A percentile compares a stretch with the other conserved stretches of the same genome.
Conservation (phyloP, 2,888 invertebrate genomes). For the Stegophylla sp. region DNA sequence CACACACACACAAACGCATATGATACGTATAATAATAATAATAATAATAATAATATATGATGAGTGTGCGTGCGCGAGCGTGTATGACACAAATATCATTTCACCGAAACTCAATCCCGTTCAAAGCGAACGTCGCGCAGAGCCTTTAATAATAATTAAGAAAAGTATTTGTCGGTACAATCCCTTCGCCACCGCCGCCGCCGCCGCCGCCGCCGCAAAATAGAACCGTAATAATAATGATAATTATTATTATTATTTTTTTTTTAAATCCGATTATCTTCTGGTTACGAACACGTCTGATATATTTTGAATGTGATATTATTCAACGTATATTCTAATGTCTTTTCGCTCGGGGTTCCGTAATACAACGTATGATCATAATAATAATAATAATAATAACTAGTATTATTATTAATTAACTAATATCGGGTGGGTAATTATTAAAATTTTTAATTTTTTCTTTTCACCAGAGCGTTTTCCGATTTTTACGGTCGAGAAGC, state of each 20-base stretch:
- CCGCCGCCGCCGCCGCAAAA: neutral
- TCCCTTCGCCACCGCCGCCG: neutral
- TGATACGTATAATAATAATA: no score
- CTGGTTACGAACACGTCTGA: no score
- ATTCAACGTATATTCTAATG: neutral
- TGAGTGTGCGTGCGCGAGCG: neutral
- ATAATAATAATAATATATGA: no score
- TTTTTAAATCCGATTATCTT: conserved; percentile 44
- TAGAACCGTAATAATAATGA: neutral
- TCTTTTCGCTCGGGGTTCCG: neutral
- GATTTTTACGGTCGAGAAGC: no score
- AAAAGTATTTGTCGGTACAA: conserved; percentile 8
- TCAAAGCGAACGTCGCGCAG: conserved; percentile 30
- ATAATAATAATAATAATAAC: no score
- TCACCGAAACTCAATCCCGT: conserved; percentile 47
- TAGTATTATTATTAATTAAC: no score
- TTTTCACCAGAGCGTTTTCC: no score
- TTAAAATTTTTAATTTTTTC: no score
- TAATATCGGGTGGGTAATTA: no score
- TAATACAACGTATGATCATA: neutral
- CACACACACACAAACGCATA: neutral
- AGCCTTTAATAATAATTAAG: conserved; percentile 52
- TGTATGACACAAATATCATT: neutral
- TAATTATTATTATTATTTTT: neutral
- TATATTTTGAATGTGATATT: no score